Evolutionary conservation across 2,797 vertebrate species (phyloP).

Genomic region (Chromis chromis): DNA sequence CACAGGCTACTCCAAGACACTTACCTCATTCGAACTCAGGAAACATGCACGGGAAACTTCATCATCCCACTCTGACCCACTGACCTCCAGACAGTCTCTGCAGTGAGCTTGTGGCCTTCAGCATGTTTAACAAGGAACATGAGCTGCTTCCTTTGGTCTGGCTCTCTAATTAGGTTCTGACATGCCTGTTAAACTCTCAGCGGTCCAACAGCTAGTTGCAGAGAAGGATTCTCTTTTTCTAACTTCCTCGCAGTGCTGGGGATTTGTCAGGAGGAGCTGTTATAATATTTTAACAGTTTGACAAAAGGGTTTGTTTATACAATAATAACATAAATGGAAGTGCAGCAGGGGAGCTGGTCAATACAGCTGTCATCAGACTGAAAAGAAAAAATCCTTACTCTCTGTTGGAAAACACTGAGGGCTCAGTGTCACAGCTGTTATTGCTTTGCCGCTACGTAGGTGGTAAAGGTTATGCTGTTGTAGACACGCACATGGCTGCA

Average conservation of each 20-base stretch:
- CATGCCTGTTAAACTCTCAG: slow-evolving; percentile 56
- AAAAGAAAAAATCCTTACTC: slow-evolving; percentile 35
- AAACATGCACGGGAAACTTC: slow-evolving; percentile 54
- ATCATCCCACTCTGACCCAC: slow-evolving; percentile 55
- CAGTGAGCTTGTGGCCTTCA: slow-evolving; percentile 36
- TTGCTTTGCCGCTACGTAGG: slow-evolving; percentile 44
- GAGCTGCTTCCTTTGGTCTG: slow-evolving; percentile 65
- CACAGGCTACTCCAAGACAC: slow-evolving; percentile 33
- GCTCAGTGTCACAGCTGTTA: slow-evolving; percentile 52
- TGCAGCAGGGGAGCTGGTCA: slow-evolving; percentile 8
- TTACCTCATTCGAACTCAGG: slow-evolving; percentile 49
- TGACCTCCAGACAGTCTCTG: slow-evolving; percentile 59
- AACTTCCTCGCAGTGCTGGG: slow-evolving; percentile 9
- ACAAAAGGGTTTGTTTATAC: slow-evolving; percentile 42
- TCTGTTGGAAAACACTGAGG: slow-evolving; percentile 26
- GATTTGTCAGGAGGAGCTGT: slow-evolving; percentile 24
- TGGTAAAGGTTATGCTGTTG: slow-evolving; percentile 45
- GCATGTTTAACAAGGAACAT: slow-evolving; percentile 75
- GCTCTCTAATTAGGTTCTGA: slow-evolving; percentile 66
- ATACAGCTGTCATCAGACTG: slow-evolving; percentile 40
- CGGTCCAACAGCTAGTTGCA: slow-evolving; percentile 43
- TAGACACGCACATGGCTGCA: slow-evolving; percentile 24
- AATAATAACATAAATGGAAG: slow-evolving; percentile 20
- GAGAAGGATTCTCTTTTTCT: slow-evolving; percentile 36
- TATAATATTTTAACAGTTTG: slow-evolving; percentile 31